Evolutionary conservation across 2,797 vertebrate genomes (phyloP).

Genomic region (Heliangelus exortis): DNA sequence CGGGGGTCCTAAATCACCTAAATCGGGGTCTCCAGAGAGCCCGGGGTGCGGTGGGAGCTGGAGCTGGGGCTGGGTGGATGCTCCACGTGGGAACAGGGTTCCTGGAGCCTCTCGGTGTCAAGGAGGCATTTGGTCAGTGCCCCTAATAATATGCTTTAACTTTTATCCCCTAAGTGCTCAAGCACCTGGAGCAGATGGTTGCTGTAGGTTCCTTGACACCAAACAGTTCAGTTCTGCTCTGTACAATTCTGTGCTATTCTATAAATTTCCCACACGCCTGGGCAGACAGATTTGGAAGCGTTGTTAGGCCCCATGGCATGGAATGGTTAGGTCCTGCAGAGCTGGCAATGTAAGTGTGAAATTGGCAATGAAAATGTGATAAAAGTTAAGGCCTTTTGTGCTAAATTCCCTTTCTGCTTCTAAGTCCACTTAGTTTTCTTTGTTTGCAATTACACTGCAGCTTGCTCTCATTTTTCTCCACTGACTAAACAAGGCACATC

Average conservation of each 20-base stretch:
- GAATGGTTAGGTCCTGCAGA: background rate
- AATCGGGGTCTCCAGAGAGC: background rate
- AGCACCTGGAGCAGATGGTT: background rate
- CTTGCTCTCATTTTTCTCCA: background rate
- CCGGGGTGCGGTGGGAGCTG: rapidly evolving
- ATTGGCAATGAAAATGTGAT: no score
- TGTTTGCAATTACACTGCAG: background rate
- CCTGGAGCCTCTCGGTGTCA: background rate
- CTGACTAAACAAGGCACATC: background rate
- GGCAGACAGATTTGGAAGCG: background rate
- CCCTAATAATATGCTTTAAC: background rate
- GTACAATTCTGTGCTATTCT: no score
- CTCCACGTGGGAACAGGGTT: background rate
- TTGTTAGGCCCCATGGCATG: background rate
- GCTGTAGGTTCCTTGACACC: background rate
- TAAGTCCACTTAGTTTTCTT: background rate
- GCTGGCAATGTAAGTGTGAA: background rate
- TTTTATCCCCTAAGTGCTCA: background rate
- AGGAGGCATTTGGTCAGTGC: background rate
- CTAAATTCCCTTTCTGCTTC: background rate
- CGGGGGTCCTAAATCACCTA: background rate
- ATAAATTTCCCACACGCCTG: background rate
- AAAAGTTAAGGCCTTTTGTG: background rate
- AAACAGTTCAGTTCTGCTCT: background rate
- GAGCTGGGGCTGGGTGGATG: no score